Conservation (phyloP, 2,113 vertebrate species). For the Hylia prasina region DNA sequence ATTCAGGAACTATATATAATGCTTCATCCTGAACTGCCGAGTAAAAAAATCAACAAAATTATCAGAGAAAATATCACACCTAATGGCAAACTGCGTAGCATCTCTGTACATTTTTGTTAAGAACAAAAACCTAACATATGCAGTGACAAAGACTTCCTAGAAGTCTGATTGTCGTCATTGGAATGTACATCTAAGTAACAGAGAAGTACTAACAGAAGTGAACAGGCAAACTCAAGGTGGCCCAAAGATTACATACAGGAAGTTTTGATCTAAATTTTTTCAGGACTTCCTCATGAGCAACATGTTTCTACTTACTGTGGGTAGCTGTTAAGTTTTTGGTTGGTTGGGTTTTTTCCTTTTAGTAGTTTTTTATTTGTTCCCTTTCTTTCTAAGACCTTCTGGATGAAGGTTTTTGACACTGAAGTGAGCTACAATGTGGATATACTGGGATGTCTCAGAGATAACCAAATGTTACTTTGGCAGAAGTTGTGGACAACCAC, state of each 20-base stretch:
- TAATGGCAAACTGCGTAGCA: not conserved
- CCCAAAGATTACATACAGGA: not conserved
- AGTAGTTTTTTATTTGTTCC: not conserved
- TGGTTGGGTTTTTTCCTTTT: not conserved
- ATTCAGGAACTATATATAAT: not conserved
- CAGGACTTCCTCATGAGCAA: not conserved
- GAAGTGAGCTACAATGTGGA: not conserved
- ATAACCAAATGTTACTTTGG: not conserved
- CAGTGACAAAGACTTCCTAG: not conserved
- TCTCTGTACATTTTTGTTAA: not conserved
- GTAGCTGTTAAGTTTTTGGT: not conserved
- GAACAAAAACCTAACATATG: not conserved
- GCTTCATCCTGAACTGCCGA: not conserved
- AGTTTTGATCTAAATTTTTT: not conserved
- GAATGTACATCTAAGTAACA: not conserved
- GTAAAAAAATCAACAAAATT: not conserved
- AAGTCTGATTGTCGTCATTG: not conserved
- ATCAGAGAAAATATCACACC: not conserved
- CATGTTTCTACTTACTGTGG: not conserved
- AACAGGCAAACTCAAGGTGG: not conserved
- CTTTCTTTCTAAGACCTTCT: not conserved
- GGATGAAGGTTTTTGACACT: not conserved
- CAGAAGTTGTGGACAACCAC: not conserved
- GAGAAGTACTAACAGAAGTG: not conserved
- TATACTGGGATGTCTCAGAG: not conserved